phyloP scores from a whole-genome alignment of 2,113 vertebrate genomes.

The Ageneiosus marmoratus region DNA sequence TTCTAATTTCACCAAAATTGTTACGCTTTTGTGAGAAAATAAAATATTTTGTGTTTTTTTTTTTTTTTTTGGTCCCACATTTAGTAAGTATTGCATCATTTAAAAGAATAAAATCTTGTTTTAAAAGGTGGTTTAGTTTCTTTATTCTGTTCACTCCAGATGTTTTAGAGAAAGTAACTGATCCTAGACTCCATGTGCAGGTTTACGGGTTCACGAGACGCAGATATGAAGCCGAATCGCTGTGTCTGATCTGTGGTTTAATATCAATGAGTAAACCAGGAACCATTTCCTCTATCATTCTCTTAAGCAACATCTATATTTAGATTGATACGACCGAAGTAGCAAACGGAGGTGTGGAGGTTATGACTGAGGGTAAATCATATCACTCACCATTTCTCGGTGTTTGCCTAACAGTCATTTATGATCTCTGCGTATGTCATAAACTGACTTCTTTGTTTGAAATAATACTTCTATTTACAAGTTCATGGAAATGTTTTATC shows the following conservation, averaged over 20 bases:
- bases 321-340: not conserved
- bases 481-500: too few relatives aligned
- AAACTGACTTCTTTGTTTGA: not conserved
- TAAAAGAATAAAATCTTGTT: not conserved
- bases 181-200: not conserved
- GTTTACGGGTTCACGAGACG: not conserved
- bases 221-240: not conserved
- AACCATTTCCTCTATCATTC: not conserved
- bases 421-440: not conserved
- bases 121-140: not conserved
- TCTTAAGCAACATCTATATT: not conserved
- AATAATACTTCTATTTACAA: too few relatives aligned
- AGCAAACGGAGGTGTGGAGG: constrained; percentile 28
- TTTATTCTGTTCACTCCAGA: not conserved
- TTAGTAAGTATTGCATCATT: not conserved
- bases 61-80: not conserved
- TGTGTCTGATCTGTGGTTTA: not conserved
- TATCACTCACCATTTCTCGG: not conserved
- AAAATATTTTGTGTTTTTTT: not conserved
- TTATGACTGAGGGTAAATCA: not conserved
- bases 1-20: not conserved
- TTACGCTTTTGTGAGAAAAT: not conserved
- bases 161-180: not conserved
- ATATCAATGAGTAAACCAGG: not conserved
- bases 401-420: constrained; percentile 10